Evolutionary conservation across 1,140 invertebrate genomes (phyloP), one percentile per base, ranked within the genome.

Genomic region (Heliothis virescens): DNA sequence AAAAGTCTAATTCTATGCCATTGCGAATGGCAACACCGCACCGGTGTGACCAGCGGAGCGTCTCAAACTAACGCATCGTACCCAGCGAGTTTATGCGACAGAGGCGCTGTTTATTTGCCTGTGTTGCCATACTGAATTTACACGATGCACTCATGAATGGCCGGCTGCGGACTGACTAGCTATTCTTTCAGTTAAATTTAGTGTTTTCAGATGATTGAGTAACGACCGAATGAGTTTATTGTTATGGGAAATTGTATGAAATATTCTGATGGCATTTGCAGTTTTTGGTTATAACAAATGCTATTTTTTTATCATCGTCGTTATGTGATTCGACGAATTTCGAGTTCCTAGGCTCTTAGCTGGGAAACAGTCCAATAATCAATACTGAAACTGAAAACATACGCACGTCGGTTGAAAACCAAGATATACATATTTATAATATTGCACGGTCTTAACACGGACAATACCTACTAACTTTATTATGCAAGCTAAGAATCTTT

Each of bases 21-120:
- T 71, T 71, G 67, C 67, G 67, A 57, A 34, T 72, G 26, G 69
- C 69, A 72, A 72, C 47, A 52, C 52, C 69, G 53, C 47, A 52
- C 52, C 69, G 53, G 59, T 41, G 69, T 60, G 72, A 53, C 62
- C 71, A 82, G 63, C 77, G 29, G 69, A 79, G 62, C 81, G 72
- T 53, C 71, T 63, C 71, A 79, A 79, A 60, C 81, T 63, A 79
- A 79, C 78, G 73, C 73, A 34, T 79, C 73, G 78, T 79, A 71
- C 72, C 76, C 73, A 62, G 50, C 57, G 59, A 73, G 80, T 75
- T 75, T 82, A 75, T 82, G 79, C 73, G 73, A 81, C 79, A 76
- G 73, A 53, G 47, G 29, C 60, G 57, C 53, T 76, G 79, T 81
- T 81, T 81, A 81, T 81, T 81, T 73, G 50, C 52, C 48, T 65